Percentiles rank a stretch among this genome's conserved stretches.
These are phyloP conservation scores for Meriones psammophilus DNA, from an alignment of 2,797 vertebrate species.

Conservation along the genomic window DNA sequence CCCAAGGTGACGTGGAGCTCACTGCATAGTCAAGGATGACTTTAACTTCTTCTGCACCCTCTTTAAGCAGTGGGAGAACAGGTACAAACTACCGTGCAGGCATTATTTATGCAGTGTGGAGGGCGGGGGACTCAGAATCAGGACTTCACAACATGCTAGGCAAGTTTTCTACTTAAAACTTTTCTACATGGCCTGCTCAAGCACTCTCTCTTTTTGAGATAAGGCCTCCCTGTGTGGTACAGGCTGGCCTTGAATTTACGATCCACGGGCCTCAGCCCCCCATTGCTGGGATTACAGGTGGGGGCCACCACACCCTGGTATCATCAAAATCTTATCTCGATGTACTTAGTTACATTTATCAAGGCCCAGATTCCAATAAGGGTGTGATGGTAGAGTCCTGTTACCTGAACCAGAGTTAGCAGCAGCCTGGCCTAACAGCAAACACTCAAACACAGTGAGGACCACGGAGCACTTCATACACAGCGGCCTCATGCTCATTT, in stretches of 20 bases:
- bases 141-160: neutral
- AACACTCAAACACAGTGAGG: neutral
- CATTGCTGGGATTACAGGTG: neutral
- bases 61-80: neutral
- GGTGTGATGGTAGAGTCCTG: neutral
- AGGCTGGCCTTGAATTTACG: neutral
- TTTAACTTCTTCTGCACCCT: neutral
- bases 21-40: neutral
- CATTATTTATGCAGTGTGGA: neutral
- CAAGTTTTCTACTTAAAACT: neutral
- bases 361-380: neutral
- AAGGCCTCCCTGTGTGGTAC: neutral
- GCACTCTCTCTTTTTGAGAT: neutral
- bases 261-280: neutral
- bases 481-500: neutral
- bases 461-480: fast-evolving
- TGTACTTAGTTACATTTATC: neutral
- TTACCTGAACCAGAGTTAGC: neutral
- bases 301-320: neutral
- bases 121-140: neutral
- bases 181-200: neutral
- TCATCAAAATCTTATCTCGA: neutral
- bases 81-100: neutral
- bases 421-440: neutral
- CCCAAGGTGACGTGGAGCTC: neutral